These are phyloP conservation scores for Pao palembangensis DNA, from an alignment of 2,113 vertebrate genomes.

Conservation along the genomic window DNA sequence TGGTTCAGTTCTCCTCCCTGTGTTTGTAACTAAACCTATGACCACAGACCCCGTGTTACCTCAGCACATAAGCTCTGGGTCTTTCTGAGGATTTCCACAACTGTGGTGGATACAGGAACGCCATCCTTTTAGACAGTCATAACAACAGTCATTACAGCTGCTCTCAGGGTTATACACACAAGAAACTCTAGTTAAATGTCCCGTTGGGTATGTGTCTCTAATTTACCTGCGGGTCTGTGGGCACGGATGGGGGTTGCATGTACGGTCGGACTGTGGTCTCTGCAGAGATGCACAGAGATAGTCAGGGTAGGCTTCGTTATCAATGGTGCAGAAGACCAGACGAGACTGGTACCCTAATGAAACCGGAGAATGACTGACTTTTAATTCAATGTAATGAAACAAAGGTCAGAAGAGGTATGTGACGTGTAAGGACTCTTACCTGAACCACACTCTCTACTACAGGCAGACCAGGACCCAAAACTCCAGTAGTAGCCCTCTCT, in stretches of 20 bases:
- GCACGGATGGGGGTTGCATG: constrained; percentile 85
- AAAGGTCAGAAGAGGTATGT: neutral
- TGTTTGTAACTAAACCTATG: constrained; percentile 47
- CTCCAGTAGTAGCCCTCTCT: constrained; percentile 84
- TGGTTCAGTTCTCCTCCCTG: constrained; percentile 7
- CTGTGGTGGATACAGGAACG: constrained; percentile 81
- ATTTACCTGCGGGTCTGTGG: constrained; percentile 83
- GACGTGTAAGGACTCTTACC: constrained; percentile 74
- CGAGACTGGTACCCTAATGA: constrained; percentile 87
- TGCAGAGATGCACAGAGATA: constrained; percentile 81
- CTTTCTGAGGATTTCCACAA: constrained; percentile 74
- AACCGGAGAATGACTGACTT: neutral
- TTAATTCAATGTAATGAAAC: neutral
- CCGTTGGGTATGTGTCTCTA: neutral
- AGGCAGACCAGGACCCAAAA: constrained; percentile 86
- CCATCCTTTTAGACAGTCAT: constrained; percentile 82
- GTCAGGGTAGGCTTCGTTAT: constrained; percentile 86
- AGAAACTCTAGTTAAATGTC: neutral
- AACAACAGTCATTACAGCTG: constrained; percentile 54
- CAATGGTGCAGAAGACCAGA: constrained; percentile 85
- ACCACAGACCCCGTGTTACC: constrained; percentile 73
- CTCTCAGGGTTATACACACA: neutral
- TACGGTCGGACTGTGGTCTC: constrained; percentile 77
- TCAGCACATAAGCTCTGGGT: constrained; percentile 71
- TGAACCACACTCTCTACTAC: constrained; percentile 87